Conservation (phyloP, 2,888 invertebrate species). For the Mesorhabditis spiculigera region DNA sequence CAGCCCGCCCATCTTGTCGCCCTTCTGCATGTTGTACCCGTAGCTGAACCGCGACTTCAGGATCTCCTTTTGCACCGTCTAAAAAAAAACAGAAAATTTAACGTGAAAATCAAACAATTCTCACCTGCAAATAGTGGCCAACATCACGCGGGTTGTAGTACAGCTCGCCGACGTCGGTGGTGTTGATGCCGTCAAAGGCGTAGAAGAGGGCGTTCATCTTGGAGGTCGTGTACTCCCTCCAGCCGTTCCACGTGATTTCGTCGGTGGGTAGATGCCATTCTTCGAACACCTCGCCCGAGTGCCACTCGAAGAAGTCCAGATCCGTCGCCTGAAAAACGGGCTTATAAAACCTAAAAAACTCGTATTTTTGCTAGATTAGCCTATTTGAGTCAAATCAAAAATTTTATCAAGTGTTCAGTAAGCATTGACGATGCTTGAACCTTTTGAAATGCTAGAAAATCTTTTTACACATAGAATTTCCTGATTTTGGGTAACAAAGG, state of each 20-base stretch:
- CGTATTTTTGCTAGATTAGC: too few relatives aligned
- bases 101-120: not conserved
- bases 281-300: constrained; percentile 50
- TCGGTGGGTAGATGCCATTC: constrained; percentile 47
- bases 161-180: constrained; percentile 52
- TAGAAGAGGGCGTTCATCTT: constrained; percentile 40
- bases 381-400: too few relatives aligned
- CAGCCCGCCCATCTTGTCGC: constrained; percentile 36
- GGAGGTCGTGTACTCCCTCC: constrained; percentile 43
- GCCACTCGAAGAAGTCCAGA: constrained; percentile 58
- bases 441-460: too few relatives aligned
- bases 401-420: too few relatives aligned
- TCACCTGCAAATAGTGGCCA: constrained; percentile 50
- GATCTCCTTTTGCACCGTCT: constrained; percentile 23
- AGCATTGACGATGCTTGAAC: too few relatives aligned
- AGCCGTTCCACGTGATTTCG: constrained; percentile 43
- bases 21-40: constrained; percentile 46
- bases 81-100: too few relatives aligned
- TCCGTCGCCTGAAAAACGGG: constrained; percentile 26
- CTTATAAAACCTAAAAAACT: too few relatives aligned
- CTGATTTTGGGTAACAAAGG: too few relatives aligned
- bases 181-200: constrained; percentile 42
- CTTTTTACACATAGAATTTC: too few relatives aligned
- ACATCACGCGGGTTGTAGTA: constrained; percentile 50
- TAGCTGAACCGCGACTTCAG: constrained; percentile 49